Percentiles rank a stretch among this genome's conserved stretches.
Evolutionary conservation across 2,797 vertebrate genomes (phyloP).

Genomic region (Lagorchestes hirsutus): DNA sequence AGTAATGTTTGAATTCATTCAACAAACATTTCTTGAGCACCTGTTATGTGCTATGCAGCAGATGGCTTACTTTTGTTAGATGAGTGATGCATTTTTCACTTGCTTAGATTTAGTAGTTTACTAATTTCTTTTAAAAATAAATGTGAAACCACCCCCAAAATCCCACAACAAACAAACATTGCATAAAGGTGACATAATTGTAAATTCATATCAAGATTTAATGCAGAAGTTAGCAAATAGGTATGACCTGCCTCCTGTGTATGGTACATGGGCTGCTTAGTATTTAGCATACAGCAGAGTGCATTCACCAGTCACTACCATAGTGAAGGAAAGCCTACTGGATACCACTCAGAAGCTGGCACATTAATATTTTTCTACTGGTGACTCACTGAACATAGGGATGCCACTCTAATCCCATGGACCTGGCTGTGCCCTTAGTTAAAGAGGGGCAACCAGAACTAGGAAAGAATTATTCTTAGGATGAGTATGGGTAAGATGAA

Average conservation of each 20-base stretch:
- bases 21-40: background rate
- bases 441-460: background rate
- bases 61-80: background rate
- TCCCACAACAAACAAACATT: background rate
- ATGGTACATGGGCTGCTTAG: background rate
- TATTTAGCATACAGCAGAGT: background rate
- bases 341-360: background rate
- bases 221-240: constrained; percentile 28
- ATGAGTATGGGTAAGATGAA: constrained; percentile 3
- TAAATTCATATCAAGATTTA: constrained; percentile 25
- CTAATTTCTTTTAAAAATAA: background rate
- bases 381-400: background rate
- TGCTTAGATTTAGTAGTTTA: background rate
- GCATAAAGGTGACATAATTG: background rate
- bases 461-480: constrained; percentile 40
- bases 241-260: background rate
- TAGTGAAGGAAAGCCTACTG: background rate
- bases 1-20: background rate
- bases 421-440: constrained; percentile 16
- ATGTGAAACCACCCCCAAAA: background rate
- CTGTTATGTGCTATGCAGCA: background rate
- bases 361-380: background rate
- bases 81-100: background rate
- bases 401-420: background rate
- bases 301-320: background rate